Conservation (phyloP, 1,140 invertebrate species). For the Linepithema humile region DNA sequence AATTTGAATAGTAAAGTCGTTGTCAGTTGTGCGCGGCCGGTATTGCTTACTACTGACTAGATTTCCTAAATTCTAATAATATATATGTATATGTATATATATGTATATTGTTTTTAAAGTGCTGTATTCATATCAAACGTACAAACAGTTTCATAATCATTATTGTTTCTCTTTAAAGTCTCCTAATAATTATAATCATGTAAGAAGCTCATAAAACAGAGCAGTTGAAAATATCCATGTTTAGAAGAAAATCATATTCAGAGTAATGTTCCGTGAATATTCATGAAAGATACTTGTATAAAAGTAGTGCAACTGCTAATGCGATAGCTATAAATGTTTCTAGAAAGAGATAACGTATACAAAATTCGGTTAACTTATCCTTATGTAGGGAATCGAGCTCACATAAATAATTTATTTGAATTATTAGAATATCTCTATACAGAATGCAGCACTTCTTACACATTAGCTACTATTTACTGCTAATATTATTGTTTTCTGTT, state of each 20-base stretch:
- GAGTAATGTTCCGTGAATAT: background rate
- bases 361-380: constrained; percentile 56
- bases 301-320: constrained; percentile 49
- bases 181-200: constrained; percentile 39
- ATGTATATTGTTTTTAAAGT: constrained; percentile 65
- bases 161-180: constrained; percentile 34
- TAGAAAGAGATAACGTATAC: constrained; percentile 60
- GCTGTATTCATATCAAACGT: constrained; percentile 72
- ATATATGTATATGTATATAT: constrained; percentile 39
- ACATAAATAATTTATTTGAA: constrained; percentile 64
- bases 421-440: no score
- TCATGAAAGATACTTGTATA: constrained; percentile 47
- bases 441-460: constrained; percentile 75
- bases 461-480: constrained; percentile 70
- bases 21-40: constrained; percentile 79
- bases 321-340: constrained; percentile 40
- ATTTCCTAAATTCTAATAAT: constrained; percentile 65
- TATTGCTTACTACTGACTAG: constrained; percentile 78
- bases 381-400: constrained; percentile 54
- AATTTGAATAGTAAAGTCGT: constrained; percentile 77
- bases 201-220: constrained; percentile 52
- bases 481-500: constrained; percentile 72
- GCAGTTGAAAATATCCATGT: constrained; percentile 28
- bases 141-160: constrained; percentile 57
- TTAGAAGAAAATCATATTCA: background rate